These are phyloP conservation scores for Hapalemur alaotrensis DNA, from an alignment of 2,797 vertebrate genomes.

Conservation along the genomic window DNA sequence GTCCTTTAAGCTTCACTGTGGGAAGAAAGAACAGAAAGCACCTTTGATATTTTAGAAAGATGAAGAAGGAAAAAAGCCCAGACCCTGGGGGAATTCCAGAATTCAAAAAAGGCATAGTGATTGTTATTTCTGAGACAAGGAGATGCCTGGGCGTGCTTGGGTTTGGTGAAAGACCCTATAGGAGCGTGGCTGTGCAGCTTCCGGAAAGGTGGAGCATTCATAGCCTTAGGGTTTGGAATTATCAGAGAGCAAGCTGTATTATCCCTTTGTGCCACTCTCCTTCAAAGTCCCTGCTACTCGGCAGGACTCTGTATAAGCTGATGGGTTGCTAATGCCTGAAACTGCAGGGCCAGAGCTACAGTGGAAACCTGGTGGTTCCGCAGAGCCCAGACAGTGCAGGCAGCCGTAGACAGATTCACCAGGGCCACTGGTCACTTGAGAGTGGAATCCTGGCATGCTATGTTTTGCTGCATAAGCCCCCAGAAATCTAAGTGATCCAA, in stretches of 20 bases:
- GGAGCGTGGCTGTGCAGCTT: background rate
- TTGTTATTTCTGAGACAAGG: background rate
- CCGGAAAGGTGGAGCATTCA: background rate
- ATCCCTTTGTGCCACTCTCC: background rate
- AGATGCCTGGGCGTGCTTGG: background rate
- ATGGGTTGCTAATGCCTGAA: background rate
- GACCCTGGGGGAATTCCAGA: background rate
- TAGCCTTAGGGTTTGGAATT: background rate
- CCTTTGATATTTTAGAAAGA: constrained; percentile 16
- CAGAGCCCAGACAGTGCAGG: background rate
- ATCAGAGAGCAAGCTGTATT: background rate
- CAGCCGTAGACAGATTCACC: background rate
- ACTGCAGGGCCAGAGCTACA: background rate
- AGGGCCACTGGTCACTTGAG: background rate
- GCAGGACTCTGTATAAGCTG: background rate
- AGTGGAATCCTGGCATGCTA: background rate
- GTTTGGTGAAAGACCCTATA: background rate
- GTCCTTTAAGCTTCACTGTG: background rate
- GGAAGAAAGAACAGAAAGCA: background rate
- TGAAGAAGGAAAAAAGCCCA: background rate
- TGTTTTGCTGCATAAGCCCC: too few relatives aligned
- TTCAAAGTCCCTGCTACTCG: background rate
- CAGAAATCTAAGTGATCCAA: background rate
- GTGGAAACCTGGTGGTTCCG: background rate
- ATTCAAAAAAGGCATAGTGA: background rate